These are phyloP conservation scores for Thymelicus sylvestris DNA, from an alignment of 2,888 invertebrate species.

Conservation along the genomic window DNA sequence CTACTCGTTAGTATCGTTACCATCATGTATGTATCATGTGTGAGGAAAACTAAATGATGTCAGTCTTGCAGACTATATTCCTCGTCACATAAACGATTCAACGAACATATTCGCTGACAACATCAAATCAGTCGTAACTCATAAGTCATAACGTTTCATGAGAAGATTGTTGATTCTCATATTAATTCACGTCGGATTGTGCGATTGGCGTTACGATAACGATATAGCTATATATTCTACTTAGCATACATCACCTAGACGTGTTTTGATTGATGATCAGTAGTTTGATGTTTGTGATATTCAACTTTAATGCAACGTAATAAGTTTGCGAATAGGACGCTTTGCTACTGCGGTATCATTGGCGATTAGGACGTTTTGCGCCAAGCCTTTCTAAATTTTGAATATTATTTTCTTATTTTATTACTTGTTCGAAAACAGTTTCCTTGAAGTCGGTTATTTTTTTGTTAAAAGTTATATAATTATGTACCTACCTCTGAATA, in stretches of 20 bases:
- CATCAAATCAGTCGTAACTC: not conserved
- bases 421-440: too few relatives aligned
- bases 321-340: not conserved
- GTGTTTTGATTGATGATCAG: constrained; percentile 17
- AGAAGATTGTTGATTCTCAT: constrained; percentile 15
- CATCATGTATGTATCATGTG: too few relatives aligned
- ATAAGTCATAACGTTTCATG: not conserved
- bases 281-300: not conserved
- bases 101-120: not conserved
- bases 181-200: constrained; percentile 19
- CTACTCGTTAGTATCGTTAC: too few relatives aligned
- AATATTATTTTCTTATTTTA: too few relatives aligned
- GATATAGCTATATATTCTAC: not conserved
- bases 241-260: constrained; percentile 1
- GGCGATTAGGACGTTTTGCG: too few relatives aligned
- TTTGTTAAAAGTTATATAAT: too few relatives aligned
- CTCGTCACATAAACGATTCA: not conserved
- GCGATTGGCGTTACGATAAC: constrained; percentile 9
- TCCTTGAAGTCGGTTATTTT: too few relatives aligned
- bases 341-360: too few relatives aligned
- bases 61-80: too few relatives aligned
- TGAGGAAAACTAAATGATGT: too few relatives aligned
- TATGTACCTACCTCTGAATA: too few relatives aligned
- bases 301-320: not conserved
- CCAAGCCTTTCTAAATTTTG: too few relatives aligned